These are phyloP conservation scores for Galbula dea DNA, from an alignment of 2,113 vertebrate species.

Conservation along the genomic window DNA sequence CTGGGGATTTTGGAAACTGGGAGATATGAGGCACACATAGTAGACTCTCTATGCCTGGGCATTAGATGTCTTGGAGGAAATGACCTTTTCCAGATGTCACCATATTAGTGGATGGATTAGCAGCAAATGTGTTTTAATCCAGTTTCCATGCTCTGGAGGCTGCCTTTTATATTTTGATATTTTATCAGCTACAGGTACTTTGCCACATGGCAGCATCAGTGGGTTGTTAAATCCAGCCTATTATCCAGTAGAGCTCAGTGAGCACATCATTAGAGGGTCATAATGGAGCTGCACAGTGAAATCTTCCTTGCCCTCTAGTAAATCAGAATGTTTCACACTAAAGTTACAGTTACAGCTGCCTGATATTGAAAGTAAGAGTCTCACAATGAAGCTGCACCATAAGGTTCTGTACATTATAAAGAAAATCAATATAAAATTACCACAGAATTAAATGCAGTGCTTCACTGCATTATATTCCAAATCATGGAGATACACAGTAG, in stretches of 20 bases:
- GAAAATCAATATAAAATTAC: conserved; percentile 61
- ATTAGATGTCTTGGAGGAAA: neutral
- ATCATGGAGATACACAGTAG: conserved; percentile 38
- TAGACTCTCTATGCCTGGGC: neutral
- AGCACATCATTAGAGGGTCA: neutral
- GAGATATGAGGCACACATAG: neutral
- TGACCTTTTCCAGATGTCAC: neutral
- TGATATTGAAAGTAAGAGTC: neutral
- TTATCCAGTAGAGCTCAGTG: neutral
- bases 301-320: neutral
- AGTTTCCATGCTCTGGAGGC: neutral
- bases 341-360: neutral
- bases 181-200: neutral
- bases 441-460: conserved; percentile 26
- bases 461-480: neutral
- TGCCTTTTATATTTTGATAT: neutral
- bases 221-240: neutral
- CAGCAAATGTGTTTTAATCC: neutral
- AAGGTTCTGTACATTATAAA: neutral
- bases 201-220: neutral
- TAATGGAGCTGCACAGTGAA: neutral
- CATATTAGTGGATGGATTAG: neutral
- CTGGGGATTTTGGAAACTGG: neutral
- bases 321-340: neutral
- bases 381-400: neutral